Base-by-base conservation (phyloP, 2,888 invertebrate species). In the Calameuta pallipes region DNA sequence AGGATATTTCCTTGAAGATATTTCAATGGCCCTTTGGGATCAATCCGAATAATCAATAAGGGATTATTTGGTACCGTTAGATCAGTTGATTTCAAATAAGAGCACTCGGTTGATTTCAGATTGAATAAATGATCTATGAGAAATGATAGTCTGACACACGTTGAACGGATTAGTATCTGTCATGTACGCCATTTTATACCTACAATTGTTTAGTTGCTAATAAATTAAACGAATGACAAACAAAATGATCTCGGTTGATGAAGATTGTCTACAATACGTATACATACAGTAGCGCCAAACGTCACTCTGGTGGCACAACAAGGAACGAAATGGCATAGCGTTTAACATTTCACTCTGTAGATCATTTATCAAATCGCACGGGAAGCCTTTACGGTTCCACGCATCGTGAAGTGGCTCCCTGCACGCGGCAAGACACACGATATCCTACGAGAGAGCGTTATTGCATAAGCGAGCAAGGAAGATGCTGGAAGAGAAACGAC, bases 311-410 rank as follows among this genome's bases (percentile, higher is more conserved):
- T 56, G 41, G 41, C 41, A 56, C 2, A 30, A 33, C 11, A 33
- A 33, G 71, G 31, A 71, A 31, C 31, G 12, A 71, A 33, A 71
- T 71, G 31, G 71, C 12, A 33, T 15, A 30, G 34, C 71, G 31
- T 13, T 71, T 71, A 71, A 30, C 71, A 71, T 71, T 30, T 71
- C 71, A 71, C 71, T 71, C 71, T n/a, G 30, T 71, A 30, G 71
- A 71, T 71, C 71, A 33, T 71, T 71, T 71, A 71, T 71, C 71
- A 71, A 71, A 71, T 34, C 31, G 30, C 71, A 6, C 71, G 71
- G 12, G 31, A 56, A 23, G 41, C 41, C 41, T 56, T 56, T 56
- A 56, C 23, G 23, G 41, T 56, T 56, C 15, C 23, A 56, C 9
- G 6, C 41, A 23, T 56, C 41, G 23, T 23, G 41, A 56, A 23